These are phyloP conservation scores for Apis dorsata DNA, from an alignment of 1,140 invertebrate genomes.

Conservation along the genomic window DNA sequence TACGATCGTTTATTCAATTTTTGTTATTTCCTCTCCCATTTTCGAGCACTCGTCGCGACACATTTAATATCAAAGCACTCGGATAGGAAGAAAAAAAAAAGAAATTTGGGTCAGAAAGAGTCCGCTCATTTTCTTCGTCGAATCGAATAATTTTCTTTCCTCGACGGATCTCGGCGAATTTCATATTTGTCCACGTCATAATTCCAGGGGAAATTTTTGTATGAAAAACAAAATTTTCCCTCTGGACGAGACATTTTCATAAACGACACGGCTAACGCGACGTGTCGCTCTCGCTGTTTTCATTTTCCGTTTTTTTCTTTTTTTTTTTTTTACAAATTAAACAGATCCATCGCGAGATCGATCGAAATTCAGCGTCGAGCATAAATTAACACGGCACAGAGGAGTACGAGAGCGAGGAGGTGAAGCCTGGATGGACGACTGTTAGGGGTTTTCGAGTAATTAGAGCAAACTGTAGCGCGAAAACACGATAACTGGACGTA, in stretches of 20 bases:
- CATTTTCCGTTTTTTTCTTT: no score
- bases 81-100: slow-evolving; percentile 3
- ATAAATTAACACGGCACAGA: background rate
- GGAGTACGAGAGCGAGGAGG: slow-evolving; percentile 3
- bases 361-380: background rate
- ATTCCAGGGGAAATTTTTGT: background rate
- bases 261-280: background rate
- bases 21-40: background rate
- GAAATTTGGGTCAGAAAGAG: slow-evolving; percentile 19
- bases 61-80: slow-evolving; percentile 18
- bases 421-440: background rate
- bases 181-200: background rate
- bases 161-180: background rate
- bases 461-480: background rate
- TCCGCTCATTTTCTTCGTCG: background rate
- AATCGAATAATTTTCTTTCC: slow-evolving; percentile 26
- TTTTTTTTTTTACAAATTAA: background rate
- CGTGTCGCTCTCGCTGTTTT: background rate
- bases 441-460: background rate
- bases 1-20: slow-evolving; percentile 19
- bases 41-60: background rate
- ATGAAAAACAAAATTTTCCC: background rate
- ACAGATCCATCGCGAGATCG: background rate
- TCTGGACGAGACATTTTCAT: no score
- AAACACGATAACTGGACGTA: slow-evolving; percentile 5